Evolutionary conservation across 2,113 vertebrate genomes (phyloP).

Genomic region (Corythornis cristatus): DNA sequence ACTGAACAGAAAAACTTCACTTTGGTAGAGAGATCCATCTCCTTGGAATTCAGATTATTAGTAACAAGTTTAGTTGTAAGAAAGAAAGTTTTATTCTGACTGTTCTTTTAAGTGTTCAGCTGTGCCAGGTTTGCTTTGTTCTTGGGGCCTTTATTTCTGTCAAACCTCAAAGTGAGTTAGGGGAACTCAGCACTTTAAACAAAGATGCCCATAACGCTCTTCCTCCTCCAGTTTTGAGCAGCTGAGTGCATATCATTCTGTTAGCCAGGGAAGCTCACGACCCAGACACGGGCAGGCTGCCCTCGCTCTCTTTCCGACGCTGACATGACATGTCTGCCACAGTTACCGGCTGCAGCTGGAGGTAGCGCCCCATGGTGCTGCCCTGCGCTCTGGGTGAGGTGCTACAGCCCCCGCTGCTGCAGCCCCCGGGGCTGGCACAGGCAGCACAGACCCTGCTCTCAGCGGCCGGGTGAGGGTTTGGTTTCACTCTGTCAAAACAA

Average conservation of each 20-base stretch:
- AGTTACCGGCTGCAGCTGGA: fast-evolving
- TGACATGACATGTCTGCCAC: fast-evolving
- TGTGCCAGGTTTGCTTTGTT: neutral
- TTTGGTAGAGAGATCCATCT: neutral
- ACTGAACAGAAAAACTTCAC: neutral
- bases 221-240: neutral
- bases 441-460: neutral
- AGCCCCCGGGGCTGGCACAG: neutral
- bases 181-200: neutral
- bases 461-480: no score
- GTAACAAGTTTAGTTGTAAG: neutral
- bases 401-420: neutral
- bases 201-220: neutral
- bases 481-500: neutral
- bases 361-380: no score
- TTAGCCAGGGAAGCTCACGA: neutral
- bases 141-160: neutral
- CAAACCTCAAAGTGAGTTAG: neutral
- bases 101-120: neutral
- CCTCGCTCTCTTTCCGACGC: fast-evolving
- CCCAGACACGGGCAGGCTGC: fast-evolving
- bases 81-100: neutral
- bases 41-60: neutral
- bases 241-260: neutral
- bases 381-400: fast-evolving